Evolutionary conservation across 2,888 invertebrate species (phyloP), one percentile per base, ranked within the genome.

Genomic region (Tachina fera): DNA sequence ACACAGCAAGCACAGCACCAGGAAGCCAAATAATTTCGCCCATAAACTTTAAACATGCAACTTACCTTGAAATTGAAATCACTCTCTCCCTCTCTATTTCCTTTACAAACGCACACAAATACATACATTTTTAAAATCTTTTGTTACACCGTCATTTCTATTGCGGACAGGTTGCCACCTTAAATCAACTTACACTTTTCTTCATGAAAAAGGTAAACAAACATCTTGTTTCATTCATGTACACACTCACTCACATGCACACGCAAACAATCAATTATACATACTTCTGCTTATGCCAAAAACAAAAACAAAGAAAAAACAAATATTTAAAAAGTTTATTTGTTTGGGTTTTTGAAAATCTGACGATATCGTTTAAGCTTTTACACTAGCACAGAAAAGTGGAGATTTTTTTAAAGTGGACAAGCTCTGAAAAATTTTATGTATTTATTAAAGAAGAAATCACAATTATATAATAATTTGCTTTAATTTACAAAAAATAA

Each of bases 61-160:
- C 53, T 79, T 63, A 84, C 83, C 83, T 84, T 84, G 56, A 84
- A 79, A 75, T 58, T 61, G 67, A 79, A 83, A 67, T 49, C 11
- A 67, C 10, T 49, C 56, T 47, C 39, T 39, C 11, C 4, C 22
- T 16, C 43, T 9, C 19, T 31, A 22, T 45, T 41, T 53, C 13
- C 0, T 60, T 9, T n/a, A 61, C 47, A 60, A 14, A 19, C 11
- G 22, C 11, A 47, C 13, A 31, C 53, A 63, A 6, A 10, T 8
- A 6, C 39, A 39, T 19, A 22, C 43, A 41, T 31, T 3, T 0
- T 31, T 31, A 31, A 2, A 31, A 11, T 56, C 14, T 9, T 58
- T 58, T 11, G 58, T 41, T n/a, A 63, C 41, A 39, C 19, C 3
- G 9, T 56, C 14, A 9, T 5, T 39, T 19, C 13, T 19, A 10